These are phyloP conservation scores for Meda fulgida DNA, from an alignment of 2,797 vertebrate genomes.

Conservation along the genomic window DNA sequence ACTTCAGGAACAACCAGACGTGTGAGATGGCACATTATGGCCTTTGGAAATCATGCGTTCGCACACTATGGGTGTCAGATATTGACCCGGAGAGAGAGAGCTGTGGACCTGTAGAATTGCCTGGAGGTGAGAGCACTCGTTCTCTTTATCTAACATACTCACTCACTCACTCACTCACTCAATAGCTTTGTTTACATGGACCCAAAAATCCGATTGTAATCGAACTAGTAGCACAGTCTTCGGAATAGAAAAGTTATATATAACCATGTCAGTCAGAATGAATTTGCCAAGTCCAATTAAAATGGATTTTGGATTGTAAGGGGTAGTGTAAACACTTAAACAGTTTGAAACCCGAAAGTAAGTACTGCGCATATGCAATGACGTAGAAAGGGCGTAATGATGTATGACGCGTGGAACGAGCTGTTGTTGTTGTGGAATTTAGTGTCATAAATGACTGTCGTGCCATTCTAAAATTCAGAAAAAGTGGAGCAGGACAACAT, in stretches of 20 bases:
- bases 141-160: constrained; percentile 8
- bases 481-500: neutral
- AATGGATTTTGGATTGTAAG: neutral
- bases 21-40: constrained; percentile 88
- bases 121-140: constrained; percentile 82
- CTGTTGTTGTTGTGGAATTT: neutral
- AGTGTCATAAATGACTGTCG: neutral
- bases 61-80: constrained; percentile 85
- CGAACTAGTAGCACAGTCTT: neutral
- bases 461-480: neutral
- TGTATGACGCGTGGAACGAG: neutral
- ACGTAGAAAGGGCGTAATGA: neutral
- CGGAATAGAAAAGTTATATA: neutral
- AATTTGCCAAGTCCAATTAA: neutral
- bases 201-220: neutral
- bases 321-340: neutral
- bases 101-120: constrained; percentile 87
- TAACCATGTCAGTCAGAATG: neutral
- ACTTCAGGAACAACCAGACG: constrained; percentile 81
- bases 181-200: neutral
- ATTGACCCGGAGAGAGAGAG: constrained; percentile 83
- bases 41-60: constrained; percentile 89
- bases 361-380: neutral
- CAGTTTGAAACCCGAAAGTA: neutral
- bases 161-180: neutral